Base-by-base conservation (phyloP, 2,797 vertebrate genomes). In the Coregonus suidteri region DNA sequence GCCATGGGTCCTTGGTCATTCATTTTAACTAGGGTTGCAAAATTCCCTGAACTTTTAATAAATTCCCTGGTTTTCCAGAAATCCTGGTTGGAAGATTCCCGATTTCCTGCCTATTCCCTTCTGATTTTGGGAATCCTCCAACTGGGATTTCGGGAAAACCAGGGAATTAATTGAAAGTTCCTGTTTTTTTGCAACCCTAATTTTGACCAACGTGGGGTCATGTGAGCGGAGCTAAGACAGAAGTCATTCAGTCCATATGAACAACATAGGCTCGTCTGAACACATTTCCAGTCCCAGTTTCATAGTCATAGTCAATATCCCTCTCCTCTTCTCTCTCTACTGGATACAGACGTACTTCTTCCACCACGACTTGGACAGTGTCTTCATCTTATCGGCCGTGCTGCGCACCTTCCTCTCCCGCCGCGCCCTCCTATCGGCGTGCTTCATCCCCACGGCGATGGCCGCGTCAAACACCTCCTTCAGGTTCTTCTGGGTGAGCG, bases 401-500 rank as follows among this genome's bases (percentile, higher is more conserved):
- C 91, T 93, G 76, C 91, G 92, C 54, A 96, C 94, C 78, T 94
- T 94, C 75, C 93, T 89, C 83, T 95, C 95, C 76, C 92, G 82
- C 37, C 93, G 89, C 1, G 78, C 89, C 7, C 93, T 89, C 13
- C 91, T 81, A 67, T 95, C 95, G 0, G 90, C 90, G n/a, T 94
- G 91, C 31, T 91, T 89, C 73, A 96, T 87, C 31, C 95, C 96
- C 0, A 92, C 93, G 0, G 93, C 84, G 69, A 96, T 96, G 85
- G 96, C 96, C 0, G 90, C 93, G 6, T 96, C 95, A 2, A 96
- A 96, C 82, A 96, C 95, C 83, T 96, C 96, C 89, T 96, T 96
- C 62, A 96, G 93, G 83, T 96, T 96, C 91, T 96, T 96, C 77
- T 96, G 96, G 0, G 96, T 96, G 70, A 96, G 93, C 0, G 95